A percentile compares a stretch with the other conserved stretches of the same genome.
Evolutionary conservation across 2,797 vertebrate genomes (phyloP).

Genomic region (Bradypus variegatus): DNA sequence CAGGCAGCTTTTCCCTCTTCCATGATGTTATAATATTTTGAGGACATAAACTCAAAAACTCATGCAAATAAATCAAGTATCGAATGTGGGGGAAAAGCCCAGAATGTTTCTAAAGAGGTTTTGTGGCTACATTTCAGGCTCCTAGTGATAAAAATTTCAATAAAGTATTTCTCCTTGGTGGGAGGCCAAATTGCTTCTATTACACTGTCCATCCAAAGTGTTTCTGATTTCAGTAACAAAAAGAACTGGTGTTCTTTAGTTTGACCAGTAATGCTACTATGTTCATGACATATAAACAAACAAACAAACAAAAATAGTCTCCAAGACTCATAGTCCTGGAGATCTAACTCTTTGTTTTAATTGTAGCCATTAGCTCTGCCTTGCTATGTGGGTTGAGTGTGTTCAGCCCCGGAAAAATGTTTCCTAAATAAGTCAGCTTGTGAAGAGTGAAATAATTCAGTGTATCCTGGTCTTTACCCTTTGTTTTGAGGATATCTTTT

Average conservation of each 20-base stretch:
- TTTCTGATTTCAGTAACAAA: slow-evolving; percentile 22
- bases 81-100: neutral
- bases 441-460: neutral
- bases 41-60: neutral
- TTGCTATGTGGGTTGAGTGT: neutral
- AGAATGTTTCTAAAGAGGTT: neutral
- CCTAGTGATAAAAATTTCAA: neutral
- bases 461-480: neutral
- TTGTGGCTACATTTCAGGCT: neutral
- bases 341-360: neutral
- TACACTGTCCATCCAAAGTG: neutral
- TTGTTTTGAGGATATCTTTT: neutral
- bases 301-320: neutral
- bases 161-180: neutral
- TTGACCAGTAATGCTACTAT: neutral
- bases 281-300: neutral
- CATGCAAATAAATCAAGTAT: neutral
- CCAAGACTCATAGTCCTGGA: neutral
- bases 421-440: neutral
- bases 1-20: neutral
- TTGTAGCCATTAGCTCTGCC: neutral
- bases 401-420: neutral
- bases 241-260: neutral
- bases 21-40: neutral
- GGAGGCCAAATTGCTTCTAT: neutral